Evolutionary conservation across 2,113 vertebrate species (phyloP), one percentile per base, ranked within the genome.

Genomic region (Alexandromys fortis): DNA sequence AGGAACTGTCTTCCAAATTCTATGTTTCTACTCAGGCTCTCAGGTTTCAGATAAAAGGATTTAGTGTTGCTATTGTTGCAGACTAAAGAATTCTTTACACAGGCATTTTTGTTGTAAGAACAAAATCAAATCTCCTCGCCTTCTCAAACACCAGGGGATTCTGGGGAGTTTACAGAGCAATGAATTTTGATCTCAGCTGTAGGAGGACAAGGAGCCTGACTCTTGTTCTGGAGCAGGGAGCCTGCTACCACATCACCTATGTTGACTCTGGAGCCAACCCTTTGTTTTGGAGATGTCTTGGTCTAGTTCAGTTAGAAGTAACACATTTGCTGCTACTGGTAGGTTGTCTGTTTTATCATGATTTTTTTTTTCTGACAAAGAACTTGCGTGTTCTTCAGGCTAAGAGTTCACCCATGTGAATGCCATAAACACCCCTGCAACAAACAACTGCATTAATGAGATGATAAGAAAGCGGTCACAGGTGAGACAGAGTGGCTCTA

Each of bases 31-130:
- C 88, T 87, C 67, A 91, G 77, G n/a, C 86, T 75, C 91, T 96
- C 47, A 38, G 96, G 73, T 97, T 96, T 95, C 95, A 92, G 94
- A 96, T 97, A 96, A 96, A 97, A 97, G 73, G 95, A 96, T 96
- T 96, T 79, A 90, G 73, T 89, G 72, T 83, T 94, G 77, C 96
- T 92, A 92, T 96, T 97, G 96, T 94, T 95, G 70, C 38, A 88
- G 70, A 91, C 94, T 92, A 85, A 97, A 93, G 72, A 96, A 95
- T 96, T 96, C 92, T 97, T 97, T 89, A 94, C 97, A 91, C 61
- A 76, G 95, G 65, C 0, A 38, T 94, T 96, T 95, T 89, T 73
- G 81, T 55, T 95, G 81, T 86, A 94, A 97, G 96, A 94, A 94
- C 81, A 97, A 95, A 97, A 97, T 97, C 90, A 72, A 96, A 96